Base-by-base conservation (phyloP, 2,888 invertebrate genomes). In the Nineta flava region DNA sequence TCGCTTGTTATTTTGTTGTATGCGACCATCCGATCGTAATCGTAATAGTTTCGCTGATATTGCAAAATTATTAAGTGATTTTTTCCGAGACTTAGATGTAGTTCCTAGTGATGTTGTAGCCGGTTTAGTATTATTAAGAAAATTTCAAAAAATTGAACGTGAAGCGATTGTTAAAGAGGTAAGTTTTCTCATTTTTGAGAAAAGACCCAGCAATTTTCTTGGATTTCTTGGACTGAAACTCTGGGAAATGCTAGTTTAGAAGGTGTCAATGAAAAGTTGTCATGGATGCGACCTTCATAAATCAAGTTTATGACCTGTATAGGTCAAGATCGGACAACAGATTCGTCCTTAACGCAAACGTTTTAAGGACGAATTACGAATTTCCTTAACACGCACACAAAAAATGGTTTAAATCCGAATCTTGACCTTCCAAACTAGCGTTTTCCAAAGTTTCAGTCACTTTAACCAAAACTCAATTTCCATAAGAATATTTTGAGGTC, bases 101-200 rank as follows among this genome's bases (percentile, higher is more conserved):
- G 88, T 87, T 16, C 88, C 88, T 2, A 85, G 87, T 41, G 90
- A 91, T 66, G 86, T 91, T 6, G 78, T 90, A 2, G 90, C 87
- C 17, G 90, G 90, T 2, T 67, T 91, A 53, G 83, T 88, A 9
- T 68, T 91, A 46, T 70, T 90, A 49, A 70, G 90, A 50, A 81
- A 83, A 61, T 82, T 83, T 59, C 90, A 91, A 65, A 84, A 84
- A 59, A 73, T 83, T 54, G 83, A 86, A 62, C 74, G 84, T 50
- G 79, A 82, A 65, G 75, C 82, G 19, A 81, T 85, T 55, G 79
- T 85, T 2, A 76, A 81, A 59, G 77, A 78, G 70, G 77, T 77
- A 21, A 21, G 15, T 12, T 31, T 26, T 46, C 5, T 12, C 21
- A n/a, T 19, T 19, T 32, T 32, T 6, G 38, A 35, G 2, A 35